Percentiles rank a stretch among this genome's conserved stretches.
These are phyloP conservation scores for Heterohyrax brucei DNA, from an alignment of 2,797 vertebrate genomes.

Conservation along the genomic window DNA sequence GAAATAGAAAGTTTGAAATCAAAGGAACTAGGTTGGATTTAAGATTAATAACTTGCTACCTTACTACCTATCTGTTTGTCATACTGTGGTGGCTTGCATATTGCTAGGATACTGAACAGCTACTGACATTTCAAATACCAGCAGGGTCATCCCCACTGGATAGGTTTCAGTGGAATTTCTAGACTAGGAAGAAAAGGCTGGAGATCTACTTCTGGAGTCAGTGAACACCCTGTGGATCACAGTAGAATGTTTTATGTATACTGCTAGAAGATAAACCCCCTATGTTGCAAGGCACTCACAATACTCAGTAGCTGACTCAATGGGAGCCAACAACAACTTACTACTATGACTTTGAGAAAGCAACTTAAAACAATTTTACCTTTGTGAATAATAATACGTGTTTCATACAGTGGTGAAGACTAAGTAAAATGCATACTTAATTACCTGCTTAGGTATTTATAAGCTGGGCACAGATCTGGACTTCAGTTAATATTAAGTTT, in stretches of 20 bases:
- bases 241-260: not conserved
- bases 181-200: not conserved
- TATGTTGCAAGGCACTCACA: not conserved
- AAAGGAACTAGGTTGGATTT: constrained; percentile 19
- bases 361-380: constrained; percentile 30
- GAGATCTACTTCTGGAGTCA: not conserved
- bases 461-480: not conserved
- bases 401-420: not conserved
- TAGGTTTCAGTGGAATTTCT: not conserved
- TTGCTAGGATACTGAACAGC: not conserved
- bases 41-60: not conserved
- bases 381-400: constrained; percentile 26
- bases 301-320: not conserved
- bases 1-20: not conserved
- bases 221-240: not conserved
- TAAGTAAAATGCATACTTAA: constrained; percentile 26
- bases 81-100: not conserved
- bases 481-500: constrained; percentile 41
- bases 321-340: not conserved
- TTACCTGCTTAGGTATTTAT: not conserved
- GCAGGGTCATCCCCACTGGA: not conserved
- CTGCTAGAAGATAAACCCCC: not conserved
- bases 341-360: not conserved
- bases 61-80: not conserved
- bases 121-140: not conserved